Base-by-base conservation (phyloP, 2,797 vertebrate species). In the Rousettus madagascariensis region DNA sequence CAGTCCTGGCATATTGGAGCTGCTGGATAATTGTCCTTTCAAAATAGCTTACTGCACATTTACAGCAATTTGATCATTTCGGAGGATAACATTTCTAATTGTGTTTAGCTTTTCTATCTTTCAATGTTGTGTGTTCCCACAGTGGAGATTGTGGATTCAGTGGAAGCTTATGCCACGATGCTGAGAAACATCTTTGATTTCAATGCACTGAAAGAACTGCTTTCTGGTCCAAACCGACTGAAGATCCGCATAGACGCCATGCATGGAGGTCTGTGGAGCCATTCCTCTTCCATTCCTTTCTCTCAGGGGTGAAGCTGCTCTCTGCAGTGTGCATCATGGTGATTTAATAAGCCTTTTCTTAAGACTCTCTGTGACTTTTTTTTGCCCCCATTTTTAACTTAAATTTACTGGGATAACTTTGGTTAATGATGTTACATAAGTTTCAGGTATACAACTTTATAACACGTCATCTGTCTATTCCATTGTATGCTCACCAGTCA, bases 121-220 rank as follows among this genome's bases (percentile, higher is more conserved):
- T 36, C 68, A 28, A 95, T 78, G 20, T 72, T 87, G 0, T 36
- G 79, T 94, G 3, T 71, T 92, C 86, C 84, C 1, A 66, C 98
- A 99, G 99, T 99, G 98, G 99, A 99, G 98, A 99, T 99, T 33
- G 99, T 99, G 98, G 99, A 99, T 96, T 99, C 99, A 0, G 99
- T 99, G 75, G 99, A 99, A 80, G 99, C 99, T 41, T 99, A 99
- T 4, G 99, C 99, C 9, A 99, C 98, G 36, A 99, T 99, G 99
- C 98, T 99, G 63, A 98, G 99, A 97, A 99, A 97, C 68, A 99
- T 99, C 98, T 99, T 99, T 95, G 99, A 99, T 97, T 99, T 99
- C 97, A 98, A 30, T 49, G 99, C 99, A 0, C 97, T 99, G 88
- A 99, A 99, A 97, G 99, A 99, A 68, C 99, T 99, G 85, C 99